Evolutionary conservation across 2,797 vertebrate genomes (phyloP).

Genomic region (Periparus ater): DNA sequence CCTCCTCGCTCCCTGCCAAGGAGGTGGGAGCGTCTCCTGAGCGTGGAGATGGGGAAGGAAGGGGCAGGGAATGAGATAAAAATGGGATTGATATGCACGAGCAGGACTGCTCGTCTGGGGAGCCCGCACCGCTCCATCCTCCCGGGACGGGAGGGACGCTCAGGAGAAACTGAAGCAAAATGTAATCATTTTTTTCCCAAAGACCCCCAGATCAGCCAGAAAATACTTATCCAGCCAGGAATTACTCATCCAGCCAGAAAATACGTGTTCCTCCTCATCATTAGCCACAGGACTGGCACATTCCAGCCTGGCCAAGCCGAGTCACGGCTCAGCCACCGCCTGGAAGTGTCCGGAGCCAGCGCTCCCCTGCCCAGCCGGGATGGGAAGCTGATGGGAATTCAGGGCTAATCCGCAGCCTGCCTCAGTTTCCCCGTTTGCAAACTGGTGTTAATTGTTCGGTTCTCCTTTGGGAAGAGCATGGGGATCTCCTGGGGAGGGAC

Average conservation of each 20-base stretch:
- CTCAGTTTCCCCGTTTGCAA: background rate
- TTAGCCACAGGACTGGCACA: background rate
- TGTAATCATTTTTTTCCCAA: accelerated
- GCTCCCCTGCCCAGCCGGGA: background rate
- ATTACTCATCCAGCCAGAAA: background rate
- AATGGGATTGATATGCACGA: background rate
- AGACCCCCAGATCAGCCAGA: background rate
- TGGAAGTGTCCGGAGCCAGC: background rate
- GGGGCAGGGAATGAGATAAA: conserved; percentile 20
- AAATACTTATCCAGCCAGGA: background rate
- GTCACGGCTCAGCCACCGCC: background rate
- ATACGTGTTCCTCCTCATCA: accelerated
- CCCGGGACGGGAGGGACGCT: accelerated
- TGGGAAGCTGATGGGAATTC: accelerated
- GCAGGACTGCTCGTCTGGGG: background rate
- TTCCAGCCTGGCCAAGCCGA: background rate
- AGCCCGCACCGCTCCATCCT: accelerated
- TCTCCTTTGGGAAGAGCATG: background rate
- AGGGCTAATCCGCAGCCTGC: background rate
- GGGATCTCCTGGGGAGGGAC: background rate
- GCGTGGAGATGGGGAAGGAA: background rate
- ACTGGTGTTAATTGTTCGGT: accelerated
- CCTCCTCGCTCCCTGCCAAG: background rate
- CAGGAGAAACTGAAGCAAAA: background rate
- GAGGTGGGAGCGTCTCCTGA: background rate